phyloP scores from a whole-genome alignment of 2,888 invertebrate species.

The Machimus atricapillus region DNA sequence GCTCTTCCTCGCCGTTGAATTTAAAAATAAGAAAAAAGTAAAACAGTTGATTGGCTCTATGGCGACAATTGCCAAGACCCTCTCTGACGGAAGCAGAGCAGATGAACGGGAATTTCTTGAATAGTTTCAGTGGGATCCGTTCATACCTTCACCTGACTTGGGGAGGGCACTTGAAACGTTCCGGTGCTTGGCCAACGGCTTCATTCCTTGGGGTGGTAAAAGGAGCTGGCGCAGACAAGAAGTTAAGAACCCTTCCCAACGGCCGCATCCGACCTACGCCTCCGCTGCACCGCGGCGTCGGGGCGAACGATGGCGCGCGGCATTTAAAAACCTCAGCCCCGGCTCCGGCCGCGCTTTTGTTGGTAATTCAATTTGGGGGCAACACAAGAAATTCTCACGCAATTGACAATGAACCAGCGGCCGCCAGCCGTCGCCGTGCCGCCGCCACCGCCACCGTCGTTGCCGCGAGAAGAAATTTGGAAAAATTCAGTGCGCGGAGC shows the following conservation, averaged over 20 bases:
- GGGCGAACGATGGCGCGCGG: neutral
- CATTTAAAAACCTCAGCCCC: neutral
- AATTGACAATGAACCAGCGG: neutral
- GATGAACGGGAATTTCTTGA: neutral
- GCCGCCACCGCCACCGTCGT: neutral
- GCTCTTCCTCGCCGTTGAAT: neutral
- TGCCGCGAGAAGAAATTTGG: slow-evolving; percentile 9
- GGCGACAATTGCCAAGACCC: neutral
- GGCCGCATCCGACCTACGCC: neutral
- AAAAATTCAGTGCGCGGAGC: neutral
- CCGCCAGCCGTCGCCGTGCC: neutral
- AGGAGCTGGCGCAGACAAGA: neutral
- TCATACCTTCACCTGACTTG: neutral
- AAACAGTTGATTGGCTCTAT: neutral
- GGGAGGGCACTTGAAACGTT: neutral
- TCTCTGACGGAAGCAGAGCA: neutral
- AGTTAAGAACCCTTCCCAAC: neutral
- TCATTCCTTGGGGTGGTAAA: neutral
- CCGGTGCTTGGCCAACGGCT: neutral
- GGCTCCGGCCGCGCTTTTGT: neutral
- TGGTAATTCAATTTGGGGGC: neutral
- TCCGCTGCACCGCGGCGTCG: neutral
- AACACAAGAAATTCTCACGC: neutral
- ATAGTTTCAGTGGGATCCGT: neutral
- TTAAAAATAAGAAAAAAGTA: neutral